Evolutionary conservation across 2,797 vertebrate species (phyloP).

Genomic region (Notolabrus celidotus): DNA sequence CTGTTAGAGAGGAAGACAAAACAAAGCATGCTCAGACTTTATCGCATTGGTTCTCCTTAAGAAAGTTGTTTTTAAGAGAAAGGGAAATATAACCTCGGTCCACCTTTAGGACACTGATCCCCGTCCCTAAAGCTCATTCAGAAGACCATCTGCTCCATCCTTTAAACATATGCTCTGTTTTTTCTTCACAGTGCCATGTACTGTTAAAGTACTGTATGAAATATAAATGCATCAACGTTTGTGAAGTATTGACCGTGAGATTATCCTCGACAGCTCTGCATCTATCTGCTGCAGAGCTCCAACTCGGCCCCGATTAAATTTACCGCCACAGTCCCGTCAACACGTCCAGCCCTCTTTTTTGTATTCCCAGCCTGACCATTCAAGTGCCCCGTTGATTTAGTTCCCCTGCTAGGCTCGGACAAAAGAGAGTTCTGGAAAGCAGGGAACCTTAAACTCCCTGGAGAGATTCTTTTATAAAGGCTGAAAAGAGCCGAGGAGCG

Average conservation of each 20-base stretch:
- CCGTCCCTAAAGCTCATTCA: not conserved
- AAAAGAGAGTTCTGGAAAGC: conserved; percentile 64
- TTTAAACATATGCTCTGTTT: conserved; percentile 44
- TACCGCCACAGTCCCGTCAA: conserved; percentile 32
- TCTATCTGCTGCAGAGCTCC: conserved; percentile 36
- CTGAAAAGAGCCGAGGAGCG: conserved; percentile 52
- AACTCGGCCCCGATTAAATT: conserved; percentile 53
- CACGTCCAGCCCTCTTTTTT: conserved; percentile 10
- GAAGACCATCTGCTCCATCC: too few relatives aligned
- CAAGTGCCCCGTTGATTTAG: conserved; percentile 65
- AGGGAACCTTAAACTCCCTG: conserved; percentile 37
- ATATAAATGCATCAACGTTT: conserved; percentile 2
- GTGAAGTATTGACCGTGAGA: conserved; percentile 14
- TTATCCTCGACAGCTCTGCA: conserved; percentile 21
- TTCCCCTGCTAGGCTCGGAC: conserved; percentile 46
- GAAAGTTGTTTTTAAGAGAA: too few relatives aligned
- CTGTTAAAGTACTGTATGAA: not conserved
- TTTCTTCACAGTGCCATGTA: conserved; percentile 1
- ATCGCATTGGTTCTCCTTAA: too few relatives aligned
- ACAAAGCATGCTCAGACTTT: too few relatives aligned
- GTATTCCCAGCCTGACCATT: conserved; percentile 45
- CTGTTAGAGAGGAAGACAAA: too few relatives aligned
- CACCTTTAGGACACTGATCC: not conserved
- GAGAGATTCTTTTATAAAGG: conserved; percentile 56
- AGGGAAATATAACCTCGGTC: too few relatives aligned